These are phyloP conservation scores for Cynaeus angustus DNA, from an alignment of 2,888 invertebrate genomes.

Conservation along the genomic window DNA sequence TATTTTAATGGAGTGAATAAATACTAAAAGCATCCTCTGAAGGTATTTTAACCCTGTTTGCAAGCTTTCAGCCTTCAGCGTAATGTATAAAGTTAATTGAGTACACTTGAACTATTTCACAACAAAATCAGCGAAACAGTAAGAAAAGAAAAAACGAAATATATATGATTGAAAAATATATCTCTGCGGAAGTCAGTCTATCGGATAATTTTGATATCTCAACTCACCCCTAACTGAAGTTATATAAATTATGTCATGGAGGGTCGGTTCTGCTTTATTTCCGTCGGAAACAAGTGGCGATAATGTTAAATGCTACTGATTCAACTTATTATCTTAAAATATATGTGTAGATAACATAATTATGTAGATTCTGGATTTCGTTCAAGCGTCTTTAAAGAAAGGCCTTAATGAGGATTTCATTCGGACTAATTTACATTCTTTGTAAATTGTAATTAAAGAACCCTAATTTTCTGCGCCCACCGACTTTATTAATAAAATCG, in stretches of 20 bases:
- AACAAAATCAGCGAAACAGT: neutral
- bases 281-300: constrained; percentile 30
- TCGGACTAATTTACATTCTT: constrained; percentile 29
- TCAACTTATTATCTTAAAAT: constrained; percentile 28
- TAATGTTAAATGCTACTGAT: constrained; percentile 24
- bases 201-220: constrained; percentile 35
- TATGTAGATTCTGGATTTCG: constrained; percentile 12
- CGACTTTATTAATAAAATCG: constrained; percentile 14
- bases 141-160: constrained; percentile 2
- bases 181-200: constrained; percentile 16
- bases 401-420: constrained; percentile 22
- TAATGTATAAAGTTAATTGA: neutral
- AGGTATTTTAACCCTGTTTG: neutral
- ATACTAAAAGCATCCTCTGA: constrained; percentile 18
- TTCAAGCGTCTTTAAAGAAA: constrained; percentile 10
- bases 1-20: constrained; percentile 30
- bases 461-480: constrained; percentile 7
- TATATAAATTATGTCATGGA: constrained; percentile 31
- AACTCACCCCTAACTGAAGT: constrained; percentile 25
- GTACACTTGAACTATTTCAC: neutral
- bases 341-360: constrained; percentile 20
- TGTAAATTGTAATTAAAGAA: constrained; percentile 29
- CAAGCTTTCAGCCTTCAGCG: constrained; percentile 1
- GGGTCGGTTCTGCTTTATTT: constrained; percentile 37
- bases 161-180: constrained; percentile 13